Conservation (phyloP, 2,113 vertebrate genomes). For the Colossoma macropomum region DNA sequence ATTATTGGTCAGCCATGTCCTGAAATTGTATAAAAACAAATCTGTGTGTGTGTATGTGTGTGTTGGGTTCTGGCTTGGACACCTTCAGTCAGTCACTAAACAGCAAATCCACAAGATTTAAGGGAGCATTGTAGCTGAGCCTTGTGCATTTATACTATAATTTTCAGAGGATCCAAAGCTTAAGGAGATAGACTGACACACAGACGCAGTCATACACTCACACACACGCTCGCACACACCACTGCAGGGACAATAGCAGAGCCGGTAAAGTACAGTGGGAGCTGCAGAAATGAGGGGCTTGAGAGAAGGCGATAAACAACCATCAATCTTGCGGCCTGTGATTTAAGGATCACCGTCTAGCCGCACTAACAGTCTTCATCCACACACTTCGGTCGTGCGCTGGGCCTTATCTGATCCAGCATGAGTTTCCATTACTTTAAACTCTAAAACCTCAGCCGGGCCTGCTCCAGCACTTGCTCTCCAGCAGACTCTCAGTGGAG, state of each 20-base stretch:
- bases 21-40: slow-evolving; percentile 10
- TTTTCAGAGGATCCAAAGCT: slow-evolving; percentile 33
- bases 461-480: slow-evolving; percentile 21
- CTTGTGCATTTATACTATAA: slow-evolving; percentile 47
- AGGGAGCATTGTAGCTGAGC: slow-evolving; percentile 53
- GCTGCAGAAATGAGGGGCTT: slow-evolving; percentile 68
- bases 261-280: slow-evolving; percentile 55
- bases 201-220: slow-evolving; percentile 27
- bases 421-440: slow-evolving; percentile 40
- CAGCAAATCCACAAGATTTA: slow-evolving; percentile 49
- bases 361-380: slow-evolving; percentile 66
- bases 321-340: slow-evolving; percentile 70
- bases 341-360: slow-evolving; percentile 72
- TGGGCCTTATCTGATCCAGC: slow-evolving; percentile 54
- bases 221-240: neutral
- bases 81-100: slow-evolving; percentile 57
- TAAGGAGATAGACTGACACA: slow-evolving; percentile 41
- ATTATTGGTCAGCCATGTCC: too few relatives aligned
- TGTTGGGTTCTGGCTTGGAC: slow-evolving; percentile 46
- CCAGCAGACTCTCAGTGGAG: slow-evolving; percentile 39
- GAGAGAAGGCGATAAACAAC: slow-evolving; percentile 70
- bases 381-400: slow-evolving; percentile 51
- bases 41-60: neutral
- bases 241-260: slow-evolving; percentile 48
- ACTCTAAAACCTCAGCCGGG: neutral